Evolutionary conservation across 2,113 vertebrate genomes (phyloP).

Genomic region (Calyptommatus sinebrachiatus): DNA sequence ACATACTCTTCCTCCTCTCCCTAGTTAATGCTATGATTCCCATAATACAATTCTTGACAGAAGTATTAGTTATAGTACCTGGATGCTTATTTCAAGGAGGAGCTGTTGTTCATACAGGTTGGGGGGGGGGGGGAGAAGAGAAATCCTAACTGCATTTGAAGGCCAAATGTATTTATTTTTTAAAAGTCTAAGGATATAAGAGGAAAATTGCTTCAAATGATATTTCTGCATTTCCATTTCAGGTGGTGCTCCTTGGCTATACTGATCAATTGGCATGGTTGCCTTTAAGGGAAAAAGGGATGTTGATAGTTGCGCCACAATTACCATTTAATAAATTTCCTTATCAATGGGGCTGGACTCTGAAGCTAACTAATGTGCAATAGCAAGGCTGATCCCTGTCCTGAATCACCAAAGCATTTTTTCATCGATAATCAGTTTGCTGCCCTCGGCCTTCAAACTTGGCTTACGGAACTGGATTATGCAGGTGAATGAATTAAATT

Average conservation of each 20-base stretch:
- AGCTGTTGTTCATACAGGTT: no score
- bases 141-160: background rate
- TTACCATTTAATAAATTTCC: constrained; percentile 77
- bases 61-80: no score
- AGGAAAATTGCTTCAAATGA: background rate
- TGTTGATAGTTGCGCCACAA: constrained; percentile 75
- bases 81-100: no score
- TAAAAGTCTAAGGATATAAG: no score
- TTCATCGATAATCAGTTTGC: background rate
- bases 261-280: constrained; percentile 75
- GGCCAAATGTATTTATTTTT: background rate
- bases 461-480: background rate
- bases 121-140: no score
- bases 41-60: no score
- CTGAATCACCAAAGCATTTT: background rate
- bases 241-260: constrained; percentile 86
- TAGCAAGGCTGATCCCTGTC: constrained; percentile 23
- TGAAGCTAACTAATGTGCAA: constrained; percentile 73
- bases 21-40: no score
- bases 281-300: constrained; percentile 70
- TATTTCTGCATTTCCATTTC: constrained; percentile 49
- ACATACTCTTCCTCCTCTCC: no score
- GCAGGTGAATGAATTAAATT: no score
- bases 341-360: constrained; percentile 88
- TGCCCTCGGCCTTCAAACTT: background rate